A percentile compares a stretch with the other conserved stretches of the same genome.
phyloP scores from a whole-genome alignment of 1,140 invertebrate genomes.

The Oncopodura yosiiana region DNA sequence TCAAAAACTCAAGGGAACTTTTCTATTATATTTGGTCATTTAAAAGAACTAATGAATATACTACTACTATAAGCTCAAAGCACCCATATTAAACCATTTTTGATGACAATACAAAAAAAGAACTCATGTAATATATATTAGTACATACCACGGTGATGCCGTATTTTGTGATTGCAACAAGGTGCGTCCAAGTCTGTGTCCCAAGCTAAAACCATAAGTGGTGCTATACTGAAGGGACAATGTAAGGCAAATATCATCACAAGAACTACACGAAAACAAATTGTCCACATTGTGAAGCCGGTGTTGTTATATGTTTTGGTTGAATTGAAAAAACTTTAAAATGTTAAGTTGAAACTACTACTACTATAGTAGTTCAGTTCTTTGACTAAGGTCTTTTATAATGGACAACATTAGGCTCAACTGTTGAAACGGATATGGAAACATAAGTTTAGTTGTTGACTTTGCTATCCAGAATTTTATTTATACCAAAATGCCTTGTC shows the following conservation, averaged over 20 bases:
- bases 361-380: too few species aligned
- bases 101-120: not conserved
- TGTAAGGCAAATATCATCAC: conserved; percentile 36
- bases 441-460: too few species aligned
- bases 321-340: too few species aligned
- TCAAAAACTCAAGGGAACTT: not conserved
- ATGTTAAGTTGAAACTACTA: too few species aligned
- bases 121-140: conserved; percentile 10
- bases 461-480: too few species aligned
- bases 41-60: too few species aligned
- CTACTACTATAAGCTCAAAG: not conserved
- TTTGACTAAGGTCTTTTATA: too few species aligned
- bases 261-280: conserved; percentile 33
- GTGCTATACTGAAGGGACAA: conserved; percentile 35
- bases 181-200: conserved; percentile 33
- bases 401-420: too few species aligned
- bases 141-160: conserved; percentile 34
- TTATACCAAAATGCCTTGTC: too few species aligned
- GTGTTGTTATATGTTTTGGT: not conserved
- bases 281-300: conserved; percentile 27
- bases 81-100: not conserved
- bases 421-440: too few species aligned
- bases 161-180: conserved; percentile 34
- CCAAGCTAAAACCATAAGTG: conserved; percentile 34
- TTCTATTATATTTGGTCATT: conserved; percentile 4